phyloP scores from a whole-genome alignment of 2,888 invertebrate species.

The Drosophila subquinaria region DNA sequence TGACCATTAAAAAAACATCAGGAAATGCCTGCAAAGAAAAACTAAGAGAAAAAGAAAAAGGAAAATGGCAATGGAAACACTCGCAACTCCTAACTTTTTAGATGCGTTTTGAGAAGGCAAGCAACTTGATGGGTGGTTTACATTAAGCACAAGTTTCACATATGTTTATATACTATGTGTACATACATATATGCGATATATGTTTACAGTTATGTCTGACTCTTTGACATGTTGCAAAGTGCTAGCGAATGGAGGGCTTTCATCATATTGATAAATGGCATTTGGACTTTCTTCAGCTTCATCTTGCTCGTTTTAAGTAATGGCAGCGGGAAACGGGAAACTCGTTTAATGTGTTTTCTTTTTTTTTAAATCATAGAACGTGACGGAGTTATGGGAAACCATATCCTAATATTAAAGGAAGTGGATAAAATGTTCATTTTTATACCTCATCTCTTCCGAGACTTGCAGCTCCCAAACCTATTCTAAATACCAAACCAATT shows the following conservation, averaged over 20 bases:
- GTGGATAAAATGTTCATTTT: no score
- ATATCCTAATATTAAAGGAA: not conserved
- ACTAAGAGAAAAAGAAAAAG: not conserved
- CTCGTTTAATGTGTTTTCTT: not conserved
- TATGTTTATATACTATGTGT: conserved; percentile 13
- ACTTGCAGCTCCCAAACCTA: not conserved
- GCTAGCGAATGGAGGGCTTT: conserved; percentile 21
- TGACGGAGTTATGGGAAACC: not conserved
- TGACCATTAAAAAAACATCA: conserved; percentile 48
- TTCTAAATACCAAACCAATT: not conserved
- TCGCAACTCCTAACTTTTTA: conserved; percentile 8
- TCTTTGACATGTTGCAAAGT: conserved; percentile 27
- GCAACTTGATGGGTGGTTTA: conserved; percentile 32
- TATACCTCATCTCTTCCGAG: not conserved
- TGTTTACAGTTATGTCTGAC: conserved; percentile 18
- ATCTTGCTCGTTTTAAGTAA: not conserved
- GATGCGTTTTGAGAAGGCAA: not conserved
- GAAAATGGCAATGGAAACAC: conserved; percentile 12
- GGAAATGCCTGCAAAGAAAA: conserved; percentile 25
- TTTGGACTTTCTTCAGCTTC: conserved; percentile 5
- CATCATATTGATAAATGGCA: conserved; percentile 36
- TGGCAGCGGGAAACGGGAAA: not conserved
- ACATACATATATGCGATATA: not conserved
- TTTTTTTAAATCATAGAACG: not conserved
- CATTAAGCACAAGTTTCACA: conserved; percentile 34